phyloP scores from a whole-genome alignment of 2,113 vertebrate species.

The Panthera tigris region DNA sequence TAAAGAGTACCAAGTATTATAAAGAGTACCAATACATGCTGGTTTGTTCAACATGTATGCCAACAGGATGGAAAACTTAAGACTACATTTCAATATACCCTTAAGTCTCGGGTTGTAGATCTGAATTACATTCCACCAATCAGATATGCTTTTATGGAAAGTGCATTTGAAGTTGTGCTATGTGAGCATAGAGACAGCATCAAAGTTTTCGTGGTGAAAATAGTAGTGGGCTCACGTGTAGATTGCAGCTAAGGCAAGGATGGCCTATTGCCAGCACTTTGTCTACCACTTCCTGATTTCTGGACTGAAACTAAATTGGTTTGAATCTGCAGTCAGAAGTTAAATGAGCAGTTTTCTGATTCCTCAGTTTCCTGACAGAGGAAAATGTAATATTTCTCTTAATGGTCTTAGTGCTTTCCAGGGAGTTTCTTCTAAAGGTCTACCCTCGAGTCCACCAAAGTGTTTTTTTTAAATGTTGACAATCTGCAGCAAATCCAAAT shows the following conservation, averaged over 20 bases:
- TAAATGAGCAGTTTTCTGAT: neutral
- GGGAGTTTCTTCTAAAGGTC: neutral
- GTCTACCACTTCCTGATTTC: neutral
- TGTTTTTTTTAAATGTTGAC: neutral
- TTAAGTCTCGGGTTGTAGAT: neutral
- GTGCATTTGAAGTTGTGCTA: neutral
- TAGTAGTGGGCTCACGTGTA: neutral
- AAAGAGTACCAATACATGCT: neutral
- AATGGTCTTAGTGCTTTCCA: neutral
- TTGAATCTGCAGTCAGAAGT: neutral
- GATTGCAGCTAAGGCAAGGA: neutral
- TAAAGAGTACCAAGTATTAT: neutral
- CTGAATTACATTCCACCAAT: neutral
- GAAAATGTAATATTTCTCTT: neutral
- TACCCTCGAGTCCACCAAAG: neutral
- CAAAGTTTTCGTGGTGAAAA: neutral
- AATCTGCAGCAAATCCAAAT: neutral
- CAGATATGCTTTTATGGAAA: neutral
- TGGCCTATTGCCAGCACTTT: neutral
- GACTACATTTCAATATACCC: neutral
- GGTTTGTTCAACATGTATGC: neutral
- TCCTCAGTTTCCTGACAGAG: neutral
- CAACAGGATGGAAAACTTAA: neutral
- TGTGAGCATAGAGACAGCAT: neutral
- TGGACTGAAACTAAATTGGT: neutral